phyloP scores from a whole-genome alignment of 2,113 vertebrate species.

The Dicerorhinus sumatrensis region DNA sequence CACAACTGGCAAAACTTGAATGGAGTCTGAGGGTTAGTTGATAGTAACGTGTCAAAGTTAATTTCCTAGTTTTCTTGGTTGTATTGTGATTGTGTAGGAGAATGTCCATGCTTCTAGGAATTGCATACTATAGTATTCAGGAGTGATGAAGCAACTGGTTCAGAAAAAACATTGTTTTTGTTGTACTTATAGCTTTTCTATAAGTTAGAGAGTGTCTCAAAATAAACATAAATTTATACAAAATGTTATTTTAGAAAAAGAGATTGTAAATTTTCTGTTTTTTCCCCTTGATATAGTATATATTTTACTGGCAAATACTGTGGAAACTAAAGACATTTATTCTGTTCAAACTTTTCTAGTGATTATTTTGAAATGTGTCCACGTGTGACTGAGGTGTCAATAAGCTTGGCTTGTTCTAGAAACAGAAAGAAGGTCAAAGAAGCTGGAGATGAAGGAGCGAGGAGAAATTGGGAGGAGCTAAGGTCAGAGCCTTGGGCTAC shows the following conservation, averaged over 20 bases:
- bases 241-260: slow-evolving; percentile 37
- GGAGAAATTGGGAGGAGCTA: neutral
- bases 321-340: neutral
- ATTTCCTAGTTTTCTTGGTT: neutral
- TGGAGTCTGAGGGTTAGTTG: neutral
- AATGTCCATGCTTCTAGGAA: neutral
- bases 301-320: slow-evolving; percentile 2
- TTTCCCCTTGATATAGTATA: neutral
- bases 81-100: neutral
- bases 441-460: neutral
- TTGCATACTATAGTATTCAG: neutral
- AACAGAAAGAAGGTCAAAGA: neutral
- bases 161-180: slow-evolving; percentile 9
- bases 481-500: neutral
- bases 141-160: neutral
- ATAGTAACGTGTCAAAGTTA: neutral
- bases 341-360: neutral
- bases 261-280: neutral
- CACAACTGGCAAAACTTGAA: neutral
- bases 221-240: slow-evolving; percentile 33
- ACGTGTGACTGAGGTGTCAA: neutral
- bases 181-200: neutral
- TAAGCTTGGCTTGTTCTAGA: slow-evolving; percentile 36
- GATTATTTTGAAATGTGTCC: slow-evolving; percentile 30
- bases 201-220: slow-evolving; percentile 8